A percentile compares a stretch with the other conserved stretches of the same genome.
These are phyloP conservation scores for Natator depressus DNA, from an alignment of 2,113 vertebrate genomes.

Conservation along the genomic window DNA sequence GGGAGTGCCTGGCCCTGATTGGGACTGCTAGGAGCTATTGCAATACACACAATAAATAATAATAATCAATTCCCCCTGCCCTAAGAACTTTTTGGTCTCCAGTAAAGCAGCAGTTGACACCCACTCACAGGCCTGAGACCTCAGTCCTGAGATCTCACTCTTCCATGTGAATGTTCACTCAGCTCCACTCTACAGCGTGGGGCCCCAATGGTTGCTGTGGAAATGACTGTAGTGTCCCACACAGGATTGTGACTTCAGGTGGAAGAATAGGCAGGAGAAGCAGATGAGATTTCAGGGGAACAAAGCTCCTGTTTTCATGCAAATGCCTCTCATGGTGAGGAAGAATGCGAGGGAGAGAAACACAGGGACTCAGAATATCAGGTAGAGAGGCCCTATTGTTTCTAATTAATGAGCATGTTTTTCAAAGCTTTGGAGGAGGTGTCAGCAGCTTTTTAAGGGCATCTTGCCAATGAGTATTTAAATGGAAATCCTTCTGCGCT, in stretches of 20 bases:
- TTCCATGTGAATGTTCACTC: neutral
- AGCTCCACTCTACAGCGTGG: neutral
- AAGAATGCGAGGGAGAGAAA: constrained; percentile 52
- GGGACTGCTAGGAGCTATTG: neutral
- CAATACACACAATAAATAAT: neutral
- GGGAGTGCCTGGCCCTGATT: neutral
- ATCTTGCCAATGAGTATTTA: constrained; percentile 74
- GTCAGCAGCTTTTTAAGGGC: constrained; percentile 72
- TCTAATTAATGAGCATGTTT: constrained; percentile 79
- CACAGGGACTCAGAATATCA: constrained; percentile 31
- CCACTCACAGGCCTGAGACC: neutral
- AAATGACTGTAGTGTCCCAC: constrained; percentile 26
- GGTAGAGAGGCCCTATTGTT: constrained; percentile 69
- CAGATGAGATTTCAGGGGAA: neutral
- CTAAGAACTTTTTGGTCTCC: neutral
- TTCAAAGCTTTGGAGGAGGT: constrained; percentile 73
- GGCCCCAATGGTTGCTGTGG: neutral
- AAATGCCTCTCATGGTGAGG: constrained; percentile 17
- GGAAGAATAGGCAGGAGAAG: constrained; percentile 19
- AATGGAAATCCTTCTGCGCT: constrained; percentile 72
- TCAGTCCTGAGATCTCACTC: neutral
- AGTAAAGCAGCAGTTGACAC: neutral
- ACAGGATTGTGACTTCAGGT: constrained; percentile 45
- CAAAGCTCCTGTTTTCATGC: constrained; percentile 65
- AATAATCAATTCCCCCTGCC: constrained; percentile 4